Evolutionary conservation across 2,797 vertebrate species (phyloP).

Genomic region (Tinamus major): DNA sequence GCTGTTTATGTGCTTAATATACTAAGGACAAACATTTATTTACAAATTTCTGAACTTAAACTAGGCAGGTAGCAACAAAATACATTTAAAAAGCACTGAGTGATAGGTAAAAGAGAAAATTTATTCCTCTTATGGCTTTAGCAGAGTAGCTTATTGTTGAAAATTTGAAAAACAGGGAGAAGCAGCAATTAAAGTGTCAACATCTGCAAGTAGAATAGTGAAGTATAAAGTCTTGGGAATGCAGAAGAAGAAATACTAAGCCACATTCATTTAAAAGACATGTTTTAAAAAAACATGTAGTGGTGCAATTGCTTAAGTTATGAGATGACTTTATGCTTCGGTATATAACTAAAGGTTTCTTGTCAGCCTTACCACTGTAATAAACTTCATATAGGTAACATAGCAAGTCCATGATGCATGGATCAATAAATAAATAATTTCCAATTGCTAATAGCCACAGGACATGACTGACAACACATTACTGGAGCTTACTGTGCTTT

Average conservation of each 20-base stretch:
- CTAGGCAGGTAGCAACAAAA: conserved; percentile 27
- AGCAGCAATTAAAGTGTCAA: not conserved
- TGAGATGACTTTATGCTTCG: not conserved
- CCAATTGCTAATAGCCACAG: not conserved
- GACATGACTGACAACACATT: not conserved
- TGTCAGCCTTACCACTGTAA: not conserved
- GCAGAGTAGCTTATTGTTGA: not conserved
- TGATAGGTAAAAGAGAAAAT: conserved; percentile 1
- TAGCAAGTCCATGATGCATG: not conserved
- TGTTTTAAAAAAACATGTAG: not conserved
- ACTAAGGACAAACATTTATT: conserved; percentile 71
- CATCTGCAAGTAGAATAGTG: not conserved
- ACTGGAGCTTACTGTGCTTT: not conserved
- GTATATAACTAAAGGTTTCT: not conserved
- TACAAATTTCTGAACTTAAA: conserved; percentile 60
- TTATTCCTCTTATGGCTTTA: conserved; percentile 7
- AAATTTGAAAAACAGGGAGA: not conserved
- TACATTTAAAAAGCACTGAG: conserved; percentile 21
- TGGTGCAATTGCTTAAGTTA: not conserved
- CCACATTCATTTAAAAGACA: not conserved
- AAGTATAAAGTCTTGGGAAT: not conserved
- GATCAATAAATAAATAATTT: not conserved
- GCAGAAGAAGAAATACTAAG: not conserved
- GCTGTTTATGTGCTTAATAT: conserved; percentile 61
- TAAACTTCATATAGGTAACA: not conserved